Conservation (phyloP, 1,140 invertebrate genomes). For the Mylabris phalerata region DNA sequence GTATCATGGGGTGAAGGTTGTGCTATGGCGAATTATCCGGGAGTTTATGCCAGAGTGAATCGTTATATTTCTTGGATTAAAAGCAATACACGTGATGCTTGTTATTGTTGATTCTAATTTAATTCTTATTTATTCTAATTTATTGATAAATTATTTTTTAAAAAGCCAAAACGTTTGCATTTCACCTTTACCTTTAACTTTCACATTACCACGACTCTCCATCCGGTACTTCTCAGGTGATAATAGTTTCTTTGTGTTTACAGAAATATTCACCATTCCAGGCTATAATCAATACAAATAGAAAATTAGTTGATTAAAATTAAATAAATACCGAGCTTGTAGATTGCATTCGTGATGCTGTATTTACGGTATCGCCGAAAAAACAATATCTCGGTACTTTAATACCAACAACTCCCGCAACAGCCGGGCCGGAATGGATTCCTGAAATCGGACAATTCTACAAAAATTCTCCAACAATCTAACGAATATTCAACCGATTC, state of each 20-base stretch:
- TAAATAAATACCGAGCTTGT: slow-evolving; percentile 54
- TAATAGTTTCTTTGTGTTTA: slow-evolving; percentile 55
- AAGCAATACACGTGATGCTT: slow-evolving; percentile 58
- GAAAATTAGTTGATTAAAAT: background rate
- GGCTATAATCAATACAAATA: background rate
- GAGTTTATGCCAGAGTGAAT: slow-evolving; percentile 80
- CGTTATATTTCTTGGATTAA: slow-evolving; percentile 67
- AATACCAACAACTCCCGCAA: slow-evolving; percentile 60
- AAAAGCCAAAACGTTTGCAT: slow-evolving; percentile 78
- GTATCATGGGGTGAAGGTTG: slow-evolving; percentile 78
- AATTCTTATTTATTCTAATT: slow-evolving; percentile 16
- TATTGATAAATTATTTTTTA: slow-evolving; percentile 35
- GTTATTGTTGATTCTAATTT: slow-evolving; percentile 48
- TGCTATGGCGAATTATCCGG: slow-evolving; percentile 68
- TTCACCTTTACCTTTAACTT: slow-evolving; percentile 79
- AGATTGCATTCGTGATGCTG: slow-evolving; percentile 80
- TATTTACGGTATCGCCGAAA: slow-evolving; percentile 84
- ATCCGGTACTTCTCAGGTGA: slow-evolving; percentile 53
- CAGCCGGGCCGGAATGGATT: slow-evolving; percentile 50
- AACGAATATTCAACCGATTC: slow-evolving; percentile 47
- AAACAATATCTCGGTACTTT: slow-evolving; percentile 72
- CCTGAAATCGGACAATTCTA: slow-evolving; percentile 39
- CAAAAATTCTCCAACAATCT: background rate
- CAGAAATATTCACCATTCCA: slow-evolving; percentile 62
- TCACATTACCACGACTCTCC: slow-evolving; percentile 59